Base-by-base conservation (phyloP, 2,888 invertebrate species). In the Dryobota labecula region DNA sequence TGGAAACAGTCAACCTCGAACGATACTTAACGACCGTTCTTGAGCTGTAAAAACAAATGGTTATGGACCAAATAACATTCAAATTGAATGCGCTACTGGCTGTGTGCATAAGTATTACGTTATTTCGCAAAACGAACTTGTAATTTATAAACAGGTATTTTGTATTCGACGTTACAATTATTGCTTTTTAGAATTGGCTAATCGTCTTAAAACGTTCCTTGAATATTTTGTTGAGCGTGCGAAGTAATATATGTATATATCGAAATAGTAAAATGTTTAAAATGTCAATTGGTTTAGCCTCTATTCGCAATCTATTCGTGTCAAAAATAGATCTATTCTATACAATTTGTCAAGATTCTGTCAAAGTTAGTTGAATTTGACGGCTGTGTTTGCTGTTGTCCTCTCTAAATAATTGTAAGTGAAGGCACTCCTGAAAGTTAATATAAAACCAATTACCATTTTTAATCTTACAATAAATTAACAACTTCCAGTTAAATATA, bases 111-210 rank as follows among this genome's bases (percentile, higher is more conserved):
- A 65, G 18, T 51, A 73, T 69, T 72, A 66, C 65, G 53, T 58
- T 73, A 77, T 87, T 86, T 85, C 78, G 78, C 79, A 85, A 87
- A 87, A 73, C 73, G 60, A 78, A 86, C 80, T 80, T 80, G 86
- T 83, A 77, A 79, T 79, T 72, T 78, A 80, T 84, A 82, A 83
- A 78, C 77, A 80, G 82, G 75, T 77, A 74, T 83, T 87, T 85
- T 84, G 82, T 84, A 88, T 84, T 85, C 84, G 41, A 53, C 58
- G 74, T 45, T 77, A 80, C 76, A 74, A 80, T 82, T 84, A 84
- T 87, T 84, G 82, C 84, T 73, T 76, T 76, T 86, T 73, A 68
- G 56, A 60, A 66, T 84, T 86, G 53, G 73, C 56, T 66, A 84
- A 86, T 84, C 65, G 69, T 76, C 65, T 49, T 47, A n/a, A 43